Evolutionary conservation across 2,113 vertebrate genomes (phyloP), one percentile per base, ranked within the genome.

Genomic region (Amphiprion ocellaris): DNA sequence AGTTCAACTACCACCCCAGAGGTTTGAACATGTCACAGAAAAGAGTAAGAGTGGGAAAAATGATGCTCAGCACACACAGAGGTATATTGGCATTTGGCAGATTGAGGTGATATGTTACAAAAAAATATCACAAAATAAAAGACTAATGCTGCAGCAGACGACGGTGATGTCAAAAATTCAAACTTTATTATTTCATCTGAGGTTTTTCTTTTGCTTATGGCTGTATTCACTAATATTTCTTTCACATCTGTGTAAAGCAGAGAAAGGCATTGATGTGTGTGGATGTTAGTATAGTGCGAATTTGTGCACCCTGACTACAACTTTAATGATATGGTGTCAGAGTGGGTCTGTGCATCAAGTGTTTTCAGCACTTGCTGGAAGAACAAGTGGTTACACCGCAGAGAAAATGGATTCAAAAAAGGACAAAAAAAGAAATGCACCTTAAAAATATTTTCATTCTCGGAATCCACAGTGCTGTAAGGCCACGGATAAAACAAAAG

Each of bases 1-100:
- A 77, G 80, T 89, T 82, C 59, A 79, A n/a, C 53, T 82, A 77
- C 72, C 69, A 80, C 68, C 63, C 60, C 21, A 77, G 59, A 77
- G 82, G 72, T 82, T 82, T 87, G 71, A 75, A 72, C 14, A 21
- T 81, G 68, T 81, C 79, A 81, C 11, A 47, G 7, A 56, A 49
- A 68, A 16, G 19, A 73, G 6, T 5, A 4, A 58, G 47, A 85
- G 37, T 54, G 47, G 16, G 1, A 11, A 10, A 77, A 81, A 83
- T 44, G 19, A 88, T 77, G 26, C 63, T 11, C 23, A 49, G 50
- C 54, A 24, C 68, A 54, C 39, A 64, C 14, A 41, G 41, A 5
- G n/a, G n/a, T 19, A 15, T 46, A 55, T 23, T 62, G 30, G 47
- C 60, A 70, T 68, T 61, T 86, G 83, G 68, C 56, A 83, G 61